Conservation (phyloP, 2,113 vertebrate genomes). For the Emydura subglobosa region DNA sequence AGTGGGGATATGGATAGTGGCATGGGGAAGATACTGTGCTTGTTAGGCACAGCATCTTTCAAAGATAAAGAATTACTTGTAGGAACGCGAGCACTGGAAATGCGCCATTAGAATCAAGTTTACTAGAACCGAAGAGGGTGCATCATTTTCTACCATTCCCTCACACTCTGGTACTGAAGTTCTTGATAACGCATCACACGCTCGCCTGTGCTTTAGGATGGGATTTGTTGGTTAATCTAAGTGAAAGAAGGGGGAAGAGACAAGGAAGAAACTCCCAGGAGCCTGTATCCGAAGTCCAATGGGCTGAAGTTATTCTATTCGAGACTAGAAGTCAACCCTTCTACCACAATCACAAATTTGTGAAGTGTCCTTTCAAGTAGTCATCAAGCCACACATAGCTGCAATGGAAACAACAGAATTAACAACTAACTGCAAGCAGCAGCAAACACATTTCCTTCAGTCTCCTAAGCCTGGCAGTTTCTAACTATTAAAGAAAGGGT, state of each 20-base stretch:
- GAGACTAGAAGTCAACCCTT: neutral
- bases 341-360: neutral
- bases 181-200: neutral
- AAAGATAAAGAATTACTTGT: rapidly evolving
- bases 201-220: neutral
- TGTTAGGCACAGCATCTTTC: neutral
- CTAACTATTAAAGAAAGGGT: neutral
- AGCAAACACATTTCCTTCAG: neutral
- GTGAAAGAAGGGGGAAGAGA: neutral
- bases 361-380: neutral
- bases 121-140: rapidly evolving
- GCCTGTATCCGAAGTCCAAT: neutral
- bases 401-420: neutral
- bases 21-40: neutral
- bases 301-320: neutral
- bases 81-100: neutral
- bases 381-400: neutral
- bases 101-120: rapidly evolving
- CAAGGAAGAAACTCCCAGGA: neutral
- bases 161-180: neutral
- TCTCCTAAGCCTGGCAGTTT: neutral
- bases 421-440: neutral
- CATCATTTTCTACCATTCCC: neutral
- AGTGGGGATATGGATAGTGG: neutral
- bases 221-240: neutral